Evolutionary conservation across 2,888 invertebrate species (phyloP), one percentile per base, ranked within the genome.

Genomic region (Caenorhabditis imperialis): DNA sequence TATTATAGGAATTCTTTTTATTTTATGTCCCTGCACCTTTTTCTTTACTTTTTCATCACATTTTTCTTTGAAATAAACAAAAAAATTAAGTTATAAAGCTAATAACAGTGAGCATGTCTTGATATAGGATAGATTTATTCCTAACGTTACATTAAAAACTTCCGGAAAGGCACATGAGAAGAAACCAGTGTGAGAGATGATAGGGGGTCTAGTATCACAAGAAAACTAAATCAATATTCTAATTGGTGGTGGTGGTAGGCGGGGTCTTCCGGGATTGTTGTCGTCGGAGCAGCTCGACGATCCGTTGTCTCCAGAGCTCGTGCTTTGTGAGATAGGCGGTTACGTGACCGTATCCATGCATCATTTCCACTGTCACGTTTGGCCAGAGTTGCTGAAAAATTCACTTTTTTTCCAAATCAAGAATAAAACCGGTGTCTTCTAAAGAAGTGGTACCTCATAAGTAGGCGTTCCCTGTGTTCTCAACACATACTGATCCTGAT

Each of bases 401-500:
- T n/a, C 12, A 8, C 6, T 3, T 16, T 12, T 10, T 6, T 1
- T 23, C 4, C 8, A 18, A 18, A 38, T 53, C 8, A 33, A n/a
- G n/a, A n/a, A n/a, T 3, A 4, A 33, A 35, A 55, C 33, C n/a
- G 38, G 3, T 35, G 12, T 16, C 23, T 20, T 42, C 8, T 18
- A 42, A 18, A 20, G 4, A 16, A 18, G 45, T 23, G 3, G 10
- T 50, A 77, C 77, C 30, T 76, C 40, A 53, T 78, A 78, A 58
- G 55, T 58, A 0, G 76, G 70, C 4, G 76, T 71, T 30, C 73
- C 77, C 18, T 75, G 63, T 22, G 37, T 44, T n/a, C 81, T 27
- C 4, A 77, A 23, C 10, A 86, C 81, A 45, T 84, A 85, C 16
- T 77, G 80, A 72, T 85, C 86, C 45, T 81, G 67, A 51, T 86